Conservation (phyloP, 2,888 invertebrate species). For the Syritta pipiens region DNA sequence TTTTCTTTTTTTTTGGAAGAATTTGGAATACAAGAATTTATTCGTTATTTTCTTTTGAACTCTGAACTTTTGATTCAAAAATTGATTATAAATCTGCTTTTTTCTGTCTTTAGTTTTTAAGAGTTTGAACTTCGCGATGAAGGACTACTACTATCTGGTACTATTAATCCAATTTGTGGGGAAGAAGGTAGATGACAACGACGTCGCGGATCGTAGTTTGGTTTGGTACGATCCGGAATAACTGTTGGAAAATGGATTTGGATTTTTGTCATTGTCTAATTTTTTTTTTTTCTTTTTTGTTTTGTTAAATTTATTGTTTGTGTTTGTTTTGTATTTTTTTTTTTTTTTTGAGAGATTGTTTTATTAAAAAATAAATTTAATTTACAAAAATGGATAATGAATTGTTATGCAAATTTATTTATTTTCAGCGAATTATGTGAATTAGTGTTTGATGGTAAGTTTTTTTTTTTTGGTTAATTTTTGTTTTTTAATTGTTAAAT, state of each 20-base stretch:
- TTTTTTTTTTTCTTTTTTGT: slow-evolving; percentile 36
- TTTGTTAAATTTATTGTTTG: slow-evolving; percentile 35
- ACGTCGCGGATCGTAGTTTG: slow-evolving; percentile 77
- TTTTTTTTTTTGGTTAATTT: slow-evolving; percentile 36
- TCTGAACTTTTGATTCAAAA: slow-evolving; percentile 17
- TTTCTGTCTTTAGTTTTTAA: slow-evolving; percentile 73
- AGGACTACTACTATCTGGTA: slow-evolving; percentile 76
- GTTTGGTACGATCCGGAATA: slow-evolving; percentile 74
- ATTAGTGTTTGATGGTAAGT: slow-evolving; percentile 40
- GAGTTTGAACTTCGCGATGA: slow-evolving; percentile 70
- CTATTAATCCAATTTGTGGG: slow-evolving; percentile 75
- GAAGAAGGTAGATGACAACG: slow-evolving; percentile 71
- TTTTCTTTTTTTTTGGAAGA: slow-evolving; percentile 70
- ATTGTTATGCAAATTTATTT: slow-evolving; percentile 3
- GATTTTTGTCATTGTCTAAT: slow-evolving; percentile 62
- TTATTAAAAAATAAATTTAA: slow-evolving; percentile 10
- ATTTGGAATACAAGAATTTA: slow-evolving; percentile 55
- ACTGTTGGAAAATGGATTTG: slow-evolving; percentile 77
- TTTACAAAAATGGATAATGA: slow-evolving; percentile 36
- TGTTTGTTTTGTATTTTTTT: slow-evolving; percentile 6
- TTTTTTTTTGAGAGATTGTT: slow-evolving; percentile 58
- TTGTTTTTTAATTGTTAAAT: slow-evolving; percentile 30
- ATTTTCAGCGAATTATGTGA: slow-evolving; percentile 19
- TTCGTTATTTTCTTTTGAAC: slow-evolving; percentile 35
- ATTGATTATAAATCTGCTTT: slow-evolving; percentile 63